Evolutionary conservation across 2,113 vertebrate genomes (phyloP), one percentile per base, ranked within the genome.

Genomic region (Orthonyx spaldingii): DNA sequence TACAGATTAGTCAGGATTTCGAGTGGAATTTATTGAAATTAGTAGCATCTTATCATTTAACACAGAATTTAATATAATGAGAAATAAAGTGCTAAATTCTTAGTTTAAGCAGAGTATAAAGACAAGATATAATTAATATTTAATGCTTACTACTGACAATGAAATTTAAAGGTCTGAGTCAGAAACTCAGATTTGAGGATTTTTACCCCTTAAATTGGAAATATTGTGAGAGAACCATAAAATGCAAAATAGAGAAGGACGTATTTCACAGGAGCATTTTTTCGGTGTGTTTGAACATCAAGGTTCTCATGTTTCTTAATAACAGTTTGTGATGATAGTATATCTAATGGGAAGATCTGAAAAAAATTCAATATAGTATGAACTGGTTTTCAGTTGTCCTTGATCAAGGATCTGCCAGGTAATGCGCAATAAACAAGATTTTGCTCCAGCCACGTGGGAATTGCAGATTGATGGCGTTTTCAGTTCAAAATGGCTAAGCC

Each of bases 381-480:
- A 81, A 68, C 33, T 56, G 14, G 11, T 90, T 81, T 96, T 56
- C 32, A 18, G 24, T 95, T 89, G 39, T 83, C 39, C 64, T 82
- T 89, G 42, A 64, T 88, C 59, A 79, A 68, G 52, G 32, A 57
- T 70, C 46, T 91, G 33, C 44, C 50, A 47, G 69, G 46, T 90
- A 83, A 78, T 64, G 16, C 30, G 61, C 32, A 65, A 57, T 76
- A 83, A 94, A 80, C 33, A 89, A 83, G 46, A 56, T 76, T 87
- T 92, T 89, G 30, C 33, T 87, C 44, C 35, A 89, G 33, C 33
- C 77, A 32, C 14, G 8, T 79, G 35, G 37, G 46, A 93, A 30
- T 63, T 94, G 44, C 72, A 93, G 74, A 90, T 69, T 77, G 85
- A 88, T 90, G 78, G 60, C 11, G 52, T 95, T 95, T 95, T 91